Conservation (phyloP, 2,113 vertebrate species). For the Sphyrna mokarran region DNA sequence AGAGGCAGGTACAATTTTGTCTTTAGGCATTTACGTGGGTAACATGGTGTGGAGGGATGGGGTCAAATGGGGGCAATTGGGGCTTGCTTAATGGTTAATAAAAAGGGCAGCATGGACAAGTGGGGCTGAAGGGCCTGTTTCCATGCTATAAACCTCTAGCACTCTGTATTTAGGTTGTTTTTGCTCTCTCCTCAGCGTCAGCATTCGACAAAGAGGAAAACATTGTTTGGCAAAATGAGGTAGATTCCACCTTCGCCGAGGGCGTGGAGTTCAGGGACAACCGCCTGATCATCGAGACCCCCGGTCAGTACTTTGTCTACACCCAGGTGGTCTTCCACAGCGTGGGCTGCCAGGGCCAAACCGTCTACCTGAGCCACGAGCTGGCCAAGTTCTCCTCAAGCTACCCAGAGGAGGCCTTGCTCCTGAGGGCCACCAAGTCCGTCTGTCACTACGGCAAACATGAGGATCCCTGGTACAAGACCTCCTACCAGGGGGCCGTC, state of each 20-base stretch:
- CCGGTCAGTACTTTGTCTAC: constrained; percentile 54
- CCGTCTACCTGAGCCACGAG: constrained; percentile 45
- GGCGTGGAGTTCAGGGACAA: constrained; percentile 44
- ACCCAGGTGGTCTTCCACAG: constrained; percentile 53
- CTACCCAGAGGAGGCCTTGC: constrained; percentile 38
- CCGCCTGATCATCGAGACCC: constrained; percentile 43
- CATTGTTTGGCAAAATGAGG: constrained; percentile 15
- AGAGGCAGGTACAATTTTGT: no score
- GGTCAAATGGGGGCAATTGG: no score
- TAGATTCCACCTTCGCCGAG: constrained; percentile 23
- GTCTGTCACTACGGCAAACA: constrained; percentile 42
- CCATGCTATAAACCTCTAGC: no score
- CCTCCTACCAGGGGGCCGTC: constrained; percentile 54
- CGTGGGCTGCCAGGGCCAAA: constrained; percentile 38
- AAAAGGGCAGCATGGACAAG: no score
- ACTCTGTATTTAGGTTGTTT: no score
- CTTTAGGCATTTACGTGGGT: no score
- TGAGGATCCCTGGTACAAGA: constrained; percentile 48
- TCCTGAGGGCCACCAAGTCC: constrained; percentile 52
- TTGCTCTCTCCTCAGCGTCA: no score
- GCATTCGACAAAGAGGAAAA: no score
- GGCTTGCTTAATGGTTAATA: no score
- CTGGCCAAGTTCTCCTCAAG: constrained; percentile 38
- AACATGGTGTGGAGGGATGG: no score
- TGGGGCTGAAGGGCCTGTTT: no score